Evolutionary conservation across 2,113 vertebrate species (phyloP).

Genomic region (Galbula dea): DNA sequence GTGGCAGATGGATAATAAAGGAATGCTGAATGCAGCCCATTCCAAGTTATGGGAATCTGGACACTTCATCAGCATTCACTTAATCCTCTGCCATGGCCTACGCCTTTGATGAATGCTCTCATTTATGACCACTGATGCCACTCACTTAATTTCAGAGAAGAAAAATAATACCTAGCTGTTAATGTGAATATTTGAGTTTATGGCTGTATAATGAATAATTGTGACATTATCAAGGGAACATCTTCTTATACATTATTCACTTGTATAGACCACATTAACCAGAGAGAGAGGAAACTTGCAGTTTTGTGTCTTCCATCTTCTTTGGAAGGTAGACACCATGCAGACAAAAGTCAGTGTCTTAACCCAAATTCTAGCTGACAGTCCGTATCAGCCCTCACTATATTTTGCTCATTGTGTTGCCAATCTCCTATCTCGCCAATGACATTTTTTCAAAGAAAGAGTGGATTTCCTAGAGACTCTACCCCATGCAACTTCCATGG

Average conservation of each 20-base stretch:
- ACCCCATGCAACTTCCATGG: constrained; percentile 96
- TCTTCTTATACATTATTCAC: constrained; percentile 83
- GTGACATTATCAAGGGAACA: constrained; percentile 85
- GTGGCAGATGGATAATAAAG: constrained; percentile 85
- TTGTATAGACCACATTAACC: constrained; percentile 85
- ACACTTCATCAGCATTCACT: constrained; percentile 84
- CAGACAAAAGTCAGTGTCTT: constrained; percentile 99
- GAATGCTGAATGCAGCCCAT: constrained; percentile 85
- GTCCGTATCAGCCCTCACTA: constrained; percentile 97
- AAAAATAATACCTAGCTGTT: constrained; percentile 81
- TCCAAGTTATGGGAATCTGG: constrained; percentile 90
- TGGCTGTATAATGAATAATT: constrained; percentile 83
- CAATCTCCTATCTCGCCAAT: constrained; percentile 98
- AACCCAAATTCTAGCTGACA: constrained; percentile 99
- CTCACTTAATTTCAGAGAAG: constrained; percentile 82
- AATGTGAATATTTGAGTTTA: constrained; percentile 83
- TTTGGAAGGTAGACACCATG: constrained; percentile 87
- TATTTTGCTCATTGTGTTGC: constrained; percentile 98
- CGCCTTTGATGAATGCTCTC: constrained; percentile 86
- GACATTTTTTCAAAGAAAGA: constrained; percentile 99
- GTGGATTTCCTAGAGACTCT: constrained; percentile 99
- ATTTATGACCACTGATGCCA: constrained; percentile 82
- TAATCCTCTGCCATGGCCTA: constrained; percentile 85
- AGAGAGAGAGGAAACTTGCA: constrained; percentile 85
- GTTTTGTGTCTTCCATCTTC: constrained; percentile 92